phyloP scores from a whole-genome alignment of 1,140 invertebrate genomes.

The Chelonus insularis region DNA sequence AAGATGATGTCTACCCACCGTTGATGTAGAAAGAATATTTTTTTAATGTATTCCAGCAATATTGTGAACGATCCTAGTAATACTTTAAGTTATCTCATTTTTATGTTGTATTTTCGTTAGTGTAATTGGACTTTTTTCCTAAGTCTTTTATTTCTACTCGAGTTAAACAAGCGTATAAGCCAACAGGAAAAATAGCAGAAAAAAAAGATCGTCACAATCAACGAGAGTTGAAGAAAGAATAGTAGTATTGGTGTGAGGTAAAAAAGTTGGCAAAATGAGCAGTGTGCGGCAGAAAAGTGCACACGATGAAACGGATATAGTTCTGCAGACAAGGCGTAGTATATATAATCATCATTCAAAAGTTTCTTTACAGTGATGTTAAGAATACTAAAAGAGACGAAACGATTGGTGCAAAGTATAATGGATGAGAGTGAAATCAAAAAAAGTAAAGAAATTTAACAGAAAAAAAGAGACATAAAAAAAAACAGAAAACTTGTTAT shows the following conservation, averaged over 20 bases:
- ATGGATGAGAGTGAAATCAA: background rate
- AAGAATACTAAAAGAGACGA: background rate
- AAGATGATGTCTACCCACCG: too few species aligned
- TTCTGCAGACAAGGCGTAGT: background rate
- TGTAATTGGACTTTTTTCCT: constrained; percentile 6
- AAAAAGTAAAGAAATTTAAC: background rate
- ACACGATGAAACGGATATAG: background rate
- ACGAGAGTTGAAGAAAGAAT: constrained; percentile 20
- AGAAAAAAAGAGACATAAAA: background rate
- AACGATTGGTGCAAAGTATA: background rate
- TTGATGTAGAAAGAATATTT: too few species aligned
- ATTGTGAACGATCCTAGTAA: too few species aligned
- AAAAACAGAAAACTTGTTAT: background rate
- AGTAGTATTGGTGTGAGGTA: background rate
- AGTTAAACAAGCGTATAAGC: constrained; percentile 40
- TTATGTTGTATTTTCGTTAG: background rate
- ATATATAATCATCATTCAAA: background rate
- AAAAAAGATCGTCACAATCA: constrained; percentile 44
- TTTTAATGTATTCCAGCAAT: too few species aligned
- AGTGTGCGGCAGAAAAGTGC: background rate
- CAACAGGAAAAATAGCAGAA: constrained; percentile 23
- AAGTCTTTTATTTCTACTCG: constrained; percentile 24
- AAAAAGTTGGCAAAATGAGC: constrained; percentile 15
- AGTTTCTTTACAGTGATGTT: background rate
- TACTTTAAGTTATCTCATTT: too few species aligned